These are phyloP conservation scores for Varroa destructor DNA, from an alignment of 1,140 invertebrate species.

Conservation along the genomic window DNA sequence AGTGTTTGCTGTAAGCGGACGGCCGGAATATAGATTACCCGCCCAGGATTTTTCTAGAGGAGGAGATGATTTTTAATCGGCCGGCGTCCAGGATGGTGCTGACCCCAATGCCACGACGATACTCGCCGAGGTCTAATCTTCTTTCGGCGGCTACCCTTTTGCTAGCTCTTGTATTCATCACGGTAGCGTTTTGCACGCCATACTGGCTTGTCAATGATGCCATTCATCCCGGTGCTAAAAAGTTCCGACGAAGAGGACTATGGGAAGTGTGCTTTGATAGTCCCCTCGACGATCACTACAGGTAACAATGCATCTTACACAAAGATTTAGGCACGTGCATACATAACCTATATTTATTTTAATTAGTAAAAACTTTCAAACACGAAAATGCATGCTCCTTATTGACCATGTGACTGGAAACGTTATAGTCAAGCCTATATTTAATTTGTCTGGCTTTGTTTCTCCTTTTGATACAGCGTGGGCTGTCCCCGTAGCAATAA, in stretches of 20 bases:
- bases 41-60: no score
- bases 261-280: conserved; percentile 30
- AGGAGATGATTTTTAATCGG: no score
- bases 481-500: no score
- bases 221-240: conserved; percentile 19
- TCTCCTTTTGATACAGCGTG: no score
- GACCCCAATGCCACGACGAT: neutral
- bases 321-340: neutral
- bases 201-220: conserved; percentile 13
- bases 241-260: conserved; percentile 20
- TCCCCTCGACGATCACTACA: conserved; percentile 27
- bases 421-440: no score
- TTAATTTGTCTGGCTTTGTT: no score
- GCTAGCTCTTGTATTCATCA: conserved; percentile 18
- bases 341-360: no score
- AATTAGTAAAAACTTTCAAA: no score
- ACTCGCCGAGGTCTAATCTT: conserved; percentile 13
- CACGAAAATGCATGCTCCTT: no score
- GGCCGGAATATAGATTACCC: no score
- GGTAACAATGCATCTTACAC: neutral
- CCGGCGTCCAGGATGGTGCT: conserved; percentile 15
- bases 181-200: conserved; percentile 11
- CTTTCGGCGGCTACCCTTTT: conserved; percentile 1
- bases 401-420: no score
- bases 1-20: no score